Conservation (phyloP, 2,797 vertebrate genomes). For the Hippopotamyrus pictus region DNA sequence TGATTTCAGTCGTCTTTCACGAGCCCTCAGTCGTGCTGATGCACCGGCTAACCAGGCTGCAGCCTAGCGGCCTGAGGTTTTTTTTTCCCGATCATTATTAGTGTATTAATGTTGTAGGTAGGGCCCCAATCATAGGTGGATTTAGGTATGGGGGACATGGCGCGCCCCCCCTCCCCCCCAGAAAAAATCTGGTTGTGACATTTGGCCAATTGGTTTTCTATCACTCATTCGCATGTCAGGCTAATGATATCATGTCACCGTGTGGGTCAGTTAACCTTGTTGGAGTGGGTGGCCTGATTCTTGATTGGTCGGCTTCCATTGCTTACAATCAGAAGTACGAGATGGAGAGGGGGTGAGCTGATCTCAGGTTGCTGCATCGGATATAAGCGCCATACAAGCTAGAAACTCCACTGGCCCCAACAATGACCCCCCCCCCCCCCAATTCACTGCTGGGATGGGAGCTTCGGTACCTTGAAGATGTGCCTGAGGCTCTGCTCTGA, state of each 20-base stretch:
- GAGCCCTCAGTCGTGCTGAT: neutral
- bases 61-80: neutral
- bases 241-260: neutral
- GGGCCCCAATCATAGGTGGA: neutral
- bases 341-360: neutral
- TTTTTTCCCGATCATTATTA: neutral
- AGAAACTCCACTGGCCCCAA: neutral
- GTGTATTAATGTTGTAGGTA: neutral
- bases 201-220: neutral
- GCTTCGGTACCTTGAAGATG: slow-evolving; percentile 68
- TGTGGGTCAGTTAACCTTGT: neutral
- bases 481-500: slow-evolving; percentile 77
- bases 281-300: neutral
- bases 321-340: neutral
- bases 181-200: neutral
- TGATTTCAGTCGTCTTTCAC: neutral
- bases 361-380: neutral
- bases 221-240: neutral
- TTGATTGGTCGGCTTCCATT: too few relatives aligned
- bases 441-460: neutral
- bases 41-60: neutral
- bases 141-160: neutral
- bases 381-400: neutral
- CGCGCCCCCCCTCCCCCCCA: too few relatives aligned
- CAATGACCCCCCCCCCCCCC: neutral